Evolutionary conservation across 2,113 vertebrate genomes (phyloP).

Genomic region (Meriones unguiculatus): DNA sequence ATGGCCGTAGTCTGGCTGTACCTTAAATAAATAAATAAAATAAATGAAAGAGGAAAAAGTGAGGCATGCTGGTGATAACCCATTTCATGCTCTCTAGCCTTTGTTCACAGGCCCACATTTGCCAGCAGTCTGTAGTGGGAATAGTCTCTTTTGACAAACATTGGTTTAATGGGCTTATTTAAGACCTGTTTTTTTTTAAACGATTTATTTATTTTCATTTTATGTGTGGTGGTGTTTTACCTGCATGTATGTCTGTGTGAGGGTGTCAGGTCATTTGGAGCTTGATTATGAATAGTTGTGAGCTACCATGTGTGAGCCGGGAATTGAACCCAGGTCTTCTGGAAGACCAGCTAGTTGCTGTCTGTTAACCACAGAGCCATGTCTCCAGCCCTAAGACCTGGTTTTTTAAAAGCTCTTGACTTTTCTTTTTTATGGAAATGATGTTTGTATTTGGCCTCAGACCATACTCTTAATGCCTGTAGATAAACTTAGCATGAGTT

Average conservation of each 20-base stretch:
- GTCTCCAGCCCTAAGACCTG: neutral
- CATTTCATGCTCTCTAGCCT: neutral
- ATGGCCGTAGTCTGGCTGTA: neutral
- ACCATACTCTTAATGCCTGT: neutral
- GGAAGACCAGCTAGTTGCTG: neutral
- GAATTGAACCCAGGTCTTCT: neutral
- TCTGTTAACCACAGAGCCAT: too few species aligned
- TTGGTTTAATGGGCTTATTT: constrained; percentile 6
- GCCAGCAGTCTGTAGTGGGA: neutral
- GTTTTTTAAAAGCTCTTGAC: constrained; percentile 3
- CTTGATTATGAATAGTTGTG: neutral
- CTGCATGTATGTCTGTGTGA: neutral
- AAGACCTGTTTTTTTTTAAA: neutral
- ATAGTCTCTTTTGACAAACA: constrained; percentile 20
- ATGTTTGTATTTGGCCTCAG: constrained; percentile 51
- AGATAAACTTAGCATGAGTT: constrained; percentile 51
- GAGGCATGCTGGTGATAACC: neutral
- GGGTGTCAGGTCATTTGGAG: neutral
- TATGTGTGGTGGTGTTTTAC: neutral
- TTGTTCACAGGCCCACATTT: constrained; percentile 18
- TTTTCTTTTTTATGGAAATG: constrained; percentile 44
- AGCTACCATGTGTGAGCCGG: neutral
- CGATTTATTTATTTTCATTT: neutral
- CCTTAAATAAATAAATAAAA: constrained; percentile 1
- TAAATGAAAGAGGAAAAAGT: neutral